Conservation (phyloP, 1,140 invertebrate genomes). For the Cotesia glomerata region DNA sequence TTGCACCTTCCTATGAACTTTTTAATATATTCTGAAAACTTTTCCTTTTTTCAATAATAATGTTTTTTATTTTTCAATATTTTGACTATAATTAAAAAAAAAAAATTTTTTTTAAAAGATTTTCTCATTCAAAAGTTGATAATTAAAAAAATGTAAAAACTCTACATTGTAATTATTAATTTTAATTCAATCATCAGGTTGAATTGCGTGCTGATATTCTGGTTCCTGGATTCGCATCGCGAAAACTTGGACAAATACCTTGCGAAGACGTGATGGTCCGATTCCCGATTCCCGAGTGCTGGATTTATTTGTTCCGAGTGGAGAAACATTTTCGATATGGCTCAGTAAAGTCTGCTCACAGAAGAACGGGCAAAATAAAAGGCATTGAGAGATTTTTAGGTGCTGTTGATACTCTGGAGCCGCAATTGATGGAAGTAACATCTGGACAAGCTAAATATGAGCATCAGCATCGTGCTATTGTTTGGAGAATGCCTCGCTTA, state of each 20-base stretch:
- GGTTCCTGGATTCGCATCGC: constrained; percentile 94
- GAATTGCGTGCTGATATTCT: constrained; percentile 93
- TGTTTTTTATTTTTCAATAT: no score
- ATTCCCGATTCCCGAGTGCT: constrained; percentile 98
- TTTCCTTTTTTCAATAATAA: no score
- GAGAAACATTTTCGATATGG: constrained; percentile 99
- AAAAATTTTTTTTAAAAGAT: no score
- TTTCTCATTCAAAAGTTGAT: no score
- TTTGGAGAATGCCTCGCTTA: constrained; percentile 95
- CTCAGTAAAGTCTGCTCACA: constrained; percentile 95
- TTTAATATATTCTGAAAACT: no score
- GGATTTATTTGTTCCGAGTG: constrained; percentile 98
- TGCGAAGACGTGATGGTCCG: constrained; percentile 97
- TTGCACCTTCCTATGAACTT: no score
- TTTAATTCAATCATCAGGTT: constrained; percentile 66
- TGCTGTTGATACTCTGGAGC: constrained; percentile 87
- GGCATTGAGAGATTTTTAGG: constrained; percentile 94
- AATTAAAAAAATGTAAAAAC: background rate
- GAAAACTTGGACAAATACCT: constrained; percentile 93
- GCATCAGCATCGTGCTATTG: constrained; percentile 95
- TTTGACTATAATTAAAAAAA: no score
- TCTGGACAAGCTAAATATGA: constrained; percentile 99
- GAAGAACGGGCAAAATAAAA: constrained; percentile 91
- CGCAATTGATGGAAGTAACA: constrained; percentile 95
- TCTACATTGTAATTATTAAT: background rate